phyloP scores from a whole-genome alignment of 2,113 vertebrate species.

The Etheostoma spectabile region DNA sequence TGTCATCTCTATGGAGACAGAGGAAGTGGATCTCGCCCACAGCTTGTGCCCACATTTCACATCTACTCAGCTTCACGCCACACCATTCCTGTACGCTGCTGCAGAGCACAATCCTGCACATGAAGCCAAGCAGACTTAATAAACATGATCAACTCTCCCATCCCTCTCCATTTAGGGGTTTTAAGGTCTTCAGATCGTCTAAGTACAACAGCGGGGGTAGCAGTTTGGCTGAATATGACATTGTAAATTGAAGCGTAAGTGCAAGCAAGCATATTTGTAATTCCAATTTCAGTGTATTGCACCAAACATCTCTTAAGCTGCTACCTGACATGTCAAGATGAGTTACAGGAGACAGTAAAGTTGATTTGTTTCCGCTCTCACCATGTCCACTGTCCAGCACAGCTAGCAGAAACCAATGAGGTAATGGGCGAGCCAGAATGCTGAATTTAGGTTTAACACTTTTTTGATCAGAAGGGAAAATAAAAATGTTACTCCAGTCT shows the following conservation, averaged over 20 bases:
- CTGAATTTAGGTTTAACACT: slow-evolving; percentile 14
- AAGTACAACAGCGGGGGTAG: slow-evolving; percentile 46
- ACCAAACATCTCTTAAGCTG: slow-evolving; percentile 39
- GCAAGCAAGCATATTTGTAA: slow-evolving; percentile 62
- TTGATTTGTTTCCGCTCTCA: slow-evolving; percentile 43
- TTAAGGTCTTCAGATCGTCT: slow-evolving; percentile 65
- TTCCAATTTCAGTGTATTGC: slow-evolving; percentile 51
- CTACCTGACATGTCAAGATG: slow-evolving; percentile 42
- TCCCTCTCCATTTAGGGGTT: slow-evolving; percentile 68
- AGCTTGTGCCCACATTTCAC: slow-evolving; percentile 82
- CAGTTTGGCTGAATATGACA: slow-evolving; percentile 52
- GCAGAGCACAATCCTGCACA: slow-evolving; percentile 52
- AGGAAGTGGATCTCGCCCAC: slow-evolving; percentile 79
- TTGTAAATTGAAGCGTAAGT: slow-evolving; percentile 63
- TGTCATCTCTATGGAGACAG: slow-evolving; percentile 79
- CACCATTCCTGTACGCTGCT: slow-evolving; percentile 66
- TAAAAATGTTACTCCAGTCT: neutral
- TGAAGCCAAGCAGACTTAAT: slow-evolving; percentile 76
- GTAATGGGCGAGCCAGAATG: slow-evolving; percentile 18
- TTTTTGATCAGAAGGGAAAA: neutral
- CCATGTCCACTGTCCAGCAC: neutral
- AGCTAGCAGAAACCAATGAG: neutral
- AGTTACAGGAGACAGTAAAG: slow-evolving; percentile 43
- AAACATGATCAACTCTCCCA: slow-evolving; percentile 72
- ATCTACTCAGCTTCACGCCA: slow-evolving; percentile 78